Base-by-base conservation (phyloP, 2,888 invertebrate species). In the Cinara cedri region DNA sequence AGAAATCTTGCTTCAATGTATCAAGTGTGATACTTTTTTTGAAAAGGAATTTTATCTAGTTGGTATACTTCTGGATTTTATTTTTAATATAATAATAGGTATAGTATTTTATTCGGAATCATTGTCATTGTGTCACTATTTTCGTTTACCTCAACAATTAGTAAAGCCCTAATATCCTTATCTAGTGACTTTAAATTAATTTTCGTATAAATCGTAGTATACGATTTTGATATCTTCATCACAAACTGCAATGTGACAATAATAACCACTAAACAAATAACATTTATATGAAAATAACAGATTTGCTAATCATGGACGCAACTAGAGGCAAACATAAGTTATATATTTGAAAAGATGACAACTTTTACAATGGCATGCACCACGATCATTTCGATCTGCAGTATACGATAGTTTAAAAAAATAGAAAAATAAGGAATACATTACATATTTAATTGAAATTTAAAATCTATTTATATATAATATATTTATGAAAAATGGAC, bases 261-360 rank as follows among this genome's bases (percentile, higher is more conserved):
- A 51, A 51, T 51, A 51, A 51, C n/a, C 1, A n/a, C 0, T 57
- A 57, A 55, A 55, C 21, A 55, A 55, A 55, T 11, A 55, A 55
- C 9, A 55, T 55, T 55, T 55, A 55, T 19, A 57, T 11, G 57
- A 3, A 57, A 57, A 57, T 57, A 57, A 57, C 57, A 24, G 57
- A 57, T 57, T 21, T 24, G 24, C 24, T 57, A 57, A 57, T 57
- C 55, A 57, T 14, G 24, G 57, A 57, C 57, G 24, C 57, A 57
- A 57, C 57, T 57, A 19, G 57, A 57, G 13, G 57, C 57, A 57
- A 21, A 1, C 14, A 57, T 21, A 57, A 57, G 24, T 57, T 21
- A 57, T 57, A 21, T 57, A 11, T 21, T 57, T 57, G 13, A 57
- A 57, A 24, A 55, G 55, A 19, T 55, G 21, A 55, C 0, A 1